These are phyloP conservation scores for Agonopterix alstromeriana DNA, from an alignment of 2,888 invertebrate species.

Conservation along the genomic window DNA sequence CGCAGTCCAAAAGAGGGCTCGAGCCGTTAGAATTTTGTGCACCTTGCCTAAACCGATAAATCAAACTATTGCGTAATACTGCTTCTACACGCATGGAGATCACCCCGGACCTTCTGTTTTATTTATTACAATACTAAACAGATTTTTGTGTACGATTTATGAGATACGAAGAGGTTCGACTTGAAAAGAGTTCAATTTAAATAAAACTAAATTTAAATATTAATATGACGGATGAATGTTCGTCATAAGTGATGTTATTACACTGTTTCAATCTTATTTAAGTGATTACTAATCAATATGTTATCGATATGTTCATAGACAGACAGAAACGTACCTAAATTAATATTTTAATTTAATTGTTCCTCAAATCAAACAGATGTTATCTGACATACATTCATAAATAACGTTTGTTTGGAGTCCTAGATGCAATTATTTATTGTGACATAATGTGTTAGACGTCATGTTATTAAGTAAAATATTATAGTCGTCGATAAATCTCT, in stretches of 20 bases:
- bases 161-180: slow-evolving; percentile 24
- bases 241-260: slow-evolving; percentile 6
- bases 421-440: slow-evolving; percentile 39
- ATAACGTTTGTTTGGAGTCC: slow-evolving; percentile 15
- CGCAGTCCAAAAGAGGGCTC: slow-evolving; percentile 42
- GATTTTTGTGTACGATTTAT: slow-evolving; percentile 62
- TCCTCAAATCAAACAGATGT: slow-evolving; percentile 7
- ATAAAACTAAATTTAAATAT: slow-evolving; percentile 16
- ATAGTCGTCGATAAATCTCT: slow-evolving; percentile 48
- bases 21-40: slow-evolving; percentile 59
- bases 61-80: slow-evolving; percentile 72
- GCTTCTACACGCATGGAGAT: slow-evolving; percentile 67
- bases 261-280: too few relatives aligned
- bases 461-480: slow-evolving; percentile 46
- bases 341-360: background rate
- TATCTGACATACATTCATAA: slow-evolving; percentile 11
- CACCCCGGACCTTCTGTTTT: slow-evolving; percentile 49
- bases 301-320: too few relatives aligned
- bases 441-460: slow-evolving; percentile 46
- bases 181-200: slow-evolving; percentile 27
- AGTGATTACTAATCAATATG: too few relatives aligned
- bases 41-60: slow-evolving; percentile 72
- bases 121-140: slow-evolving; percentile 64
- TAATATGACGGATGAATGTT: slow-evolving; percentile 18
- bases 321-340: background rate